A percentile compares a stretch with the other conserved stretches of the same genome.
These are phyloP conservation scores for Nemotelus pantherinus DNA, from an alignment of 2,888 invertebrate species.

Conservation along the genomic window DNA sequence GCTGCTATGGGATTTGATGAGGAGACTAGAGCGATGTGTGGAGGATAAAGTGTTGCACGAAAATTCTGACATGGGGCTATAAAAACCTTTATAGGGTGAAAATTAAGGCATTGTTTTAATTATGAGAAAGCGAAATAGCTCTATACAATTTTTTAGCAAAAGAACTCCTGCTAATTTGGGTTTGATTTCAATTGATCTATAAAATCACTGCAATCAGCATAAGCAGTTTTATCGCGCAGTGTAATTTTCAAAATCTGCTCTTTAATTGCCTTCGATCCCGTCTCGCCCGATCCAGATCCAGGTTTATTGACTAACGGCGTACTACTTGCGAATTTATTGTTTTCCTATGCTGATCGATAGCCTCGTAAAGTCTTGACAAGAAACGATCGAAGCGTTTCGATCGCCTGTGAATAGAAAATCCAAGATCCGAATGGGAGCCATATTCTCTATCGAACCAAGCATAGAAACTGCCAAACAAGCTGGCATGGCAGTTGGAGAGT, in stretches of 20 bases:
- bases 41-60: not conserved
- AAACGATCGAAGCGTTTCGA: constrained; percentile 28
- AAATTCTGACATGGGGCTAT: too few relatives aligned
- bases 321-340: constrained; percentile 38
- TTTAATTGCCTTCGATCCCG: constrained; percentile 33
- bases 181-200: too few relatives aligned
- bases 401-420: constrained; percentile 18
- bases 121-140: not conserved
- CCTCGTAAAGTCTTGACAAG: constrained; percentile 43
- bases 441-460: constrained; percentile 18
- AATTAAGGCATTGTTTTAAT: not conserved
- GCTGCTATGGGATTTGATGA: constrained; percentile 8
- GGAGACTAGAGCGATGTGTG: constrained; percentile 1
- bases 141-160: not conserved
- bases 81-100: not conserved
- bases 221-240: not conserved
- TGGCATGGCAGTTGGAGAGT: too few relatives aligned
- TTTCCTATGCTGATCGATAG: constrained; percentile 41
- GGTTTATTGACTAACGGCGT: constrained; percentile 37
- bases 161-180: too few relatives aligned
- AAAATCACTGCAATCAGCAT: not conserved
- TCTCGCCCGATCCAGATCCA: constrained; percentile 29
- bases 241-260: not conserved
- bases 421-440: constrained; percentile 2
- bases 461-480: not conserved